phyloP scores from a whole-genome alignment of 2,113 vertebrate genomes.

The Otis tarda region DNA sequence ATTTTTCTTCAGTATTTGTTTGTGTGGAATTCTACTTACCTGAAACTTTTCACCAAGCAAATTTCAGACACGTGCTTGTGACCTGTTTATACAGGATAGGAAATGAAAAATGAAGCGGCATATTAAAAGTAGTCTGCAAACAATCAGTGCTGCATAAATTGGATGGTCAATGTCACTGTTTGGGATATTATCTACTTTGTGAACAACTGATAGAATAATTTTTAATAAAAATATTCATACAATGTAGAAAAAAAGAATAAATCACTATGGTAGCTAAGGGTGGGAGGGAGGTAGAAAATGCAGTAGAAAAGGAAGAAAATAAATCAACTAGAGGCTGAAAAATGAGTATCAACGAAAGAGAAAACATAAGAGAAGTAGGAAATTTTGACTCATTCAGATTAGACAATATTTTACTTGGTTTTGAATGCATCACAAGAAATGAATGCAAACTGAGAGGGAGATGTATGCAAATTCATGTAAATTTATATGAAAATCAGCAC shows the following conservation, averaged over 20 bases:
- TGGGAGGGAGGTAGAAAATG: neutral
- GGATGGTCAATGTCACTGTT: no score
- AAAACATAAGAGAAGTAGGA: neutral
- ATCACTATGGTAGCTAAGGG: neutral
- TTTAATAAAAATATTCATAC: neutral
- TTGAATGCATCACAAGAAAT: neutral
- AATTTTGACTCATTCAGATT: neutral
- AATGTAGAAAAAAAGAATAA: neutral
- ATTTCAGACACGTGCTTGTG: neutral
- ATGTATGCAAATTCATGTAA: conserved; percentile 41
- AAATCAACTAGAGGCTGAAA: neutral
- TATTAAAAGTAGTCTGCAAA: neutral
- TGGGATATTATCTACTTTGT: neutral
- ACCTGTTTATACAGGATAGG: neutral
- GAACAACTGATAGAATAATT: neutral
- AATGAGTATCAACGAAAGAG: neutral
- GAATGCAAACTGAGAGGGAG: conserved; percentile 21
- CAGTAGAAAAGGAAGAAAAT: neutral
- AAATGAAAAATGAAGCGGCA: neutral
- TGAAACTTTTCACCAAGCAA: neutral
- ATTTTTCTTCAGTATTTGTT: neutral
- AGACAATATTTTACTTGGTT: conserved; percentile 25
- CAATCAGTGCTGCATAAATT: neutral
- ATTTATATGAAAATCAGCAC: conserved; percentile 3
- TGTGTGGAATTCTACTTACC: neutral